phyloP scores from a whole-genome alignment of 2,797 vertebrate species.

The Myoxocephalus aenaeus region DNA sequence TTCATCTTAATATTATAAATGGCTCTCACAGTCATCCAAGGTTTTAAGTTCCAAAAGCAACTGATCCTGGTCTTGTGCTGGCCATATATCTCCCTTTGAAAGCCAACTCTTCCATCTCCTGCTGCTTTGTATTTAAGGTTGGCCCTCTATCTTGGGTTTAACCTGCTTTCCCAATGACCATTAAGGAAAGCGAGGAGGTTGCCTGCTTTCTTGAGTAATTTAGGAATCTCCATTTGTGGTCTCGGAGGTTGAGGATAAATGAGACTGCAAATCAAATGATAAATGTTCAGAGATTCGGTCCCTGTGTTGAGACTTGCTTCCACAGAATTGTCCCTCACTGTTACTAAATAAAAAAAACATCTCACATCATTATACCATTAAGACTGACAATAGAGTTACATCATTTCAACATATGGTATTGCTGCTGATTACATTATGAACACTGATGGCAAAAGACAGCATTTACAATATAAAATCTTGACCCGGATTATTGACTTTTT shows the following conservation, averaged over 20 bases:
- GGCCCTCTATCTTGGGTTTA: constrained; percentile 76
- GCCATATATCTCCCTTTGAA: constrained; percentile 79
- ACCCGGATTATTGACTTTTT: neutral
- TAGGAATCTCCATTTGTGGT: constrained; percentile 65
- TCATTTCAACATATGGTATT: neutral
- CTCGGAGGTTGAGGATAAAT: constrained; percentile 56
- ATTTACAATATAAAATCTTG: neutral
- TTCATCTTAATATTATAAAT: constrained; percentile 84
- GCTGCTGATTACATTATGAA: neutral
- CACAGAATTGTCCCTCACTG: constrained; percentile 23
- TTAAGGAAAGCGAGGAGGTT: constrained; percentile 45
- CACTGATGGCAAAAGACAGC: neutral
- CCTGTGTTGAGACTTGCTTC: constrained; percentile 38
- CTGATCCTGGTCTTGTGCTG: constrained; percentile 76
- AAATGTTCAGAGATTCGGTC: constrained; percentile 56
- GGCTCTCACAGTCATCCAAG: constrained; percentile 81
- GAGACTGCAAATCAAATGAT: constrained; percentile 60
- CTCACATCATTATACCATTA: too few relatives aligned
- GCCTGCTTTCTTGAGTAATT: constrained; percentile 56
- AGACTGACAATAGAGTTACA: neutral
- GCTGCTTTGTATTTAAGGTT: constrained; percentile 82
- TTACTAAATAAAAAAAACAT: constrained; percentile 50
- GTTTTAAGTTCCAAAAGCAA: constrained; percentile 86
- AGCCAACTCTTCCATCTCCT: constrained; percentile 74
- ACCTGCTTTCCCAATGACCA: constrained; percentile 58